phyloP scores from a whole-genome alignment of 2,888 invertebrate species.

The Cryptophagus acutangulus region DNA sequence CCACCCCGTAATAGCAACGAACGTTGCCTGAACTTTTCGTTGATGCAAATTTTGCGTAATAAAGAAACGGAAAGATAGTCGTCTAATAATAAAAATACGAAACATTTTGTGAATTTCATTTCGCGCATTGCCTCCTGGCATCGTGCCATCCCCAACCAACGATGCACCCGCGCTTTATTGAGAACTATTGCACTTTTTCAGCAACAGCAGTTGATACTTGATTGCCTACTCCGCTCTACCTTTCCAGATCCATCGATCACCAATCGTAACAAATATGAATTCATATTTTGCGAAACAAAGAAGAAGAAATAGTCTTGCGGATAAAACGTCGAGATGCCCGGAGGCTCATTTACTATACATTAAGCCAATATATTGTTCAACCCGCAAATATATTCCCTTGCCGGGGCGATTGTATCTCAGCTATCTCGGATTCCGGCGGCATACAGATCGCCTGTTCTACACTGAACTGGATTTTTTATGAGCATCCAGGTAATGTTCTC shows the following conservation, averaged over 20 bases:
- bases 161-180: too few relatives aligned
- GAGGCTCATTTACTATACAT: constrained; percentile 40
- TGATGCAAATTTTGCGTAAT: constrained; percentile 37
- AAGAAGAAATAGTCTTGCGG: constrained; percentile 15
- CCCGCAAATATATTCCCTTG: constrained; percentile 41
- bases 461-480: constrained; percentile 42
- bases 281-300: too few relatives aligned
- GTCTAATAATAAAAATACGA: constrained; percentile 34
- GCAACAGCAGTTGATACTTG: too few relatives aligned
- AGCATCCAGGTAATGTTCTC: constrained; percentile 44
- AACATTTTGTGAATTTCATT: constrained; percentile 30
- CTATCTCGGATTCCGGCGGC: constrained; percentile 40
- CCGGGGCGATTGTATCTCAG: constrained; percentile 42
- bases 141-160: constrained; percentile 26
- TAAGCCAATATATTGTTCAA: constrained; percentile 42
- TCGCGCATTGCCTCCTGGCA: constrained; percentile 28
- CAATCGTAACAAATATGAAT: too few relatives aligned
- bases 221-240: too few relatives aligned
- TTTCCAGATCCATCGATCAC: too few relatives aligned
- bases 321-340: too few relatives aligned
- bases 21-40: constrained; percentile 12
- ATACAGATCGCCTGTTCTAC: constrained; percentile 43
- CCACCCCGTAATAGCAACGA: constrained; percentile 2
- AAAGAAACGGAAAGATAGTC: constrained; percentile 32
- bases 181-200: too few relatives aligned